Conservation (phyloP, 2,797 vertebrate genomes). For the Notamacropus eugenii region DNA sequence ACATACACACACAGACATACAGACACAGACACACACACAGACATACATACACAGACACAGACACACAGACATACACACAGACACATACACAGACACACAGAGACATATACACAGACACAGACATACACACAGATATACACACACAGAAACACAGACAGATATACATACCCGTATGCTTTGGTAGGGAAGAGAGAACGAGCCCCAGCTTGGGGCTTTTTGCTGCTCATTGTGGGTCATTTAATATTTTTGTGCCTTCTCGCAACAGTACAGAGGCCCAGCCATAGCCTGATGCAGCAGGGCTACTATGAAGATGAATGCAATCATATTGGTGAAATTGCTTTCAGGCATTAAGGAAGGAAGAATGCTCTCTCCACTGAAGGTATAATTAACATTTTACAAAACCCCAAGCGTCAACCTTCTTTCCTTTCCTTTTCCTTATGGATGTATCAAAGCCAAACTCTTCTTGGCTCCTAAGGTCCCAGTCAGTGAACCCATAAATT, state of each 20-base stretch:
- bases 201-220: not conserved
- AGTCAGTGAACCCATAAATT: not conserved
- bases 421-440: not conserved
- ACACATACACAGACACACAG: too few species aligned
- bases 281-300: not conserved
- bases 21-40: too few species aligned
- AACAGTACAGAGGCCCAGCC: not conserved
- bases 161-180: not conserved
- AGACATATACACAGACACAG: accelerated
- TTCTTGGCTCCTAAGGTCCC: not conserved
- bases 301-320: not conserved
- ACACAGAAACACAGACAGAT: too few species aligned
- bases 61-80: too few species aligned
- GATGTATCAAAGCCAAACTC: not conserved
- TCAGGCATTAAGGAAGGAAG: not conserved
- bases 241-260: not conserved
- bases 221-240: not conserved
- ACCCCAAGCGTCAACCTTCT: not conserved
- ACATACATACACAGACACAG: too few species aligned
- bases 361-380: not conserved
- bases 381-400: not conserved
- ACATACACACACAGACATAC: too few species aligned
- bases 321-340: not conserved
- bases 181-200: not conserved
- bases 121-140: not conserved